phyloP scores from a whole-genome alignment of 2,888 invertebrate genomes.

The Trachelus troglodyta region DNA sequence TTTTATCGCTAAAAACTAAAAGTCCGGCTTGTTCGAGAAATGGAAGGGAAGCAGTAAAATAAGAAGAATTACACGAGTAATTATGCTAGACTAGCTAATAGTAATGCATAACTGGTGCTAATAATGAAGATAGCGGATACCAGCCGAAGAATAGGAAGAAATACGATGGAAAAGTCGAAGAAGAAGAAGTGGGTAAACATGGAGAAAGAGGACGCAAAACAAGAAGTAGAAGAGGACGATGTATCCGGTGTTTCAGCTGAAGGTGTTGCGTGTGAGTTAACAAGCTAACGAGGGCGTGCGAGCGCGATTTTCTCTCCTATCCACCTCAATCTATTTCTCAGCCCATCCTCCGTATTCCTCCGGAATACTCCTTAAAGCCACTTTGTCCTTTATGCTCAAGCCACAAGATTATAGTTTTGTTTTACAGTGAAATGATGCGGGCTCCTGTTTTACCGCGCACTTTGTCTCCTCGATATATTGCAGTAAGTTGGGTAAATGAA shows the following conservation, averaged over 20 bases:
- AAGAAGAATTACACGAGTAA: not conserved
- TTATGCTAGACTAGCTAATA: not conserved
- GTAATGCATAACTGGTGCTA: not conserved
- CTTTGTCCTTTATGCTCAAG: constrained; percentile 28
- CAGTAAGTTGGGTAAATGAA: not conserved
- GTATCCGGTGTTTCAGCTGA: constrained; percentile 64
- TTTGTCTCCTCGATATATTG: constrained; percentile 4
- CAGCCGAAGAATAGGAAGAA: not conserved
- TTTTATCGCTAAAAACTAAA: not conserved
- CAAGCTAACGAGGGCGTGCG: constrained; percentile 66
- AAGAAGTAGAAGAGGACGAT: constrained; percentile 44
- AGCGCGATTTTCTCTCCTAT: constrained; percentile 66
- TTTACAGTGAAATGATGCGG: constrained; percentile 2
- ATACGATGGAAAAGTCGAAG: not conserved
- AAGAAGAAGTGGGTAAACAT: constrained; percentile 28
- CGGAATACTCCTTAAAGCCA: constrained; percentile 30
- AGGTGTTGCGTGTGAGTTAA: constrained; percentile 67
- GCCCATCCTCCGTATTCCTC: constrained; percentile 45
- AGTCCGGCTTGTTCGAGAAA: not conserved
- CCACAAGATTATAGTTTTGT: not conserved
- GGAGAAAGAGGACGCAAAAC: constrained; percentile 25
- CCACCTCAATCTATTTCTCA: constrained; percentile 64
- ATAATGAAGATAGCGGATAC: not conserved
- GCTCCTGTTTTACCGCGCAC: constrained; percentile 40
- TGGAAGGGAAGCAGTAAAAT: not conserved